These are phyloP conservation scores for Nasua narica DNA, from an alignment of 2,797 vertebrate genomes.

Conservation along the genomic window DNA sequence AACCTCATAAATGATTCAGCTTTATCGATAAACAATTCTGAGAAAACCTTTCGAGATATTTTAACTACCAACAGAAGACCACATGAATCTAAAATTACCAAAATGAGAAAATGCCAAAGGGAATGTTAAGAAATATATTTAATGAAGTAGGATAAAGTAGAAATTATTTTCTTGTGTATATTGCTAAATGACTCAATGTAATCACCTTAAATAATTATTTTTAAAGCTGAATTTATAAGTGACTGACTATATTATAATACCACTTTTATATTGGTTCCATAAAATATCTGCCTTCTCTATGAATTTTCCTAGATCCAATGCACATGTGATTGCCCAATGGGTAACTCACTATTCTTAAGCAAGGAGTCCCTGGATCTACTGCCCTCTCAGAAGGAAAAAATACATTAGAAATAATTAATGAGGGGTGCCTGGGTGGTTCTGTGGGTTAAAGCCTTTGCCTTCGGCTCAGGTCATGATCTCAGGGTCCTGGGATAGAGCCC, in stretches of 20 bases:
- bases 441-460: too few relatives aligned
- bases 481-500: too few relatives aligned
- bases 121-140: slow-evolving; percentile 5
- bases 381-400: background rate
- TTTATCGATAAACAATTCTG: background rate
- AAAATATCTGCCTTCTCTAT: background rate
- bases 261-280: background rate
- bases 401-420: too few relatives aligned
- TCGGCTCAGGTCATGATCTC: too few relatives aligned
- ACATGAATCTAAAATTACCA: slow-evolving; percentile 21
- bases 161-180: background rate
- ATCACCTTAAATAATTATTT: background rate
- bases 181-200: background rate
- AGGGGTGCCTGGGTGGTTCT: too few relatives aligned
- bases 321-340: background rate
- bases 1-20: slow-evolving; percentile 5
- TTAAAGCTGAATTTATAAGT: background rate
- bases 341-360: background rate
- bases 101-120: background rate
- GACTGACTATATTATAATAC: background rate
- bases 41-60: background rate
- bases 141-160: background rate
- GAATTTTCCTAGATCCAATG: background rate
- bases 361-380: background rate
- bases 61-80: slow-evolving; percentile 1